These are phyloP conservation scores for Nycticryphes semicollaris DNA, from an alignment of 2,113 vertebrate genomes.

Conservation along the genomic window DNA sequence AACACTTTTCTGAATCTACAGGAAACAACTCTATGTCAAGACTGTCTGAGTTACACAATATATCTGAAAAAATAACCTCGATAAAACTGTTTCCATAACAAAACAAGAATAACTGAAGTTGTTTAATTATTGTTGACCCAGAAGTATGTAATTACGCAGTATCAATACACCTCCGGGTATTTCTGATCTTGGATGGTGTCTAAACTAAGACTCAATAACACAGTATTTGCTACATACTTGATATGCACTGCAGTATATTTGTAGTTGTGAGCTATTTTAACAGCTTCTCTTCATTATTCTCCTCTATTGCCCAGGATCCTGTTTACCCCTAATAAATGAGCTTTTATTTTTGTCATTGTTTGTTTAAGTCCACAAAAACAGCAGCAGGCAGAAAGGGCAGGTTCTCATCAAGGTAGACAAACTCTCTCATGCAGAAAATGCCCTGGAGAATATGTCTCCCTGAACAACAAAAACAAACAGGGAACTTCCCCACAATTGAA, in stretches of 20 bases:
- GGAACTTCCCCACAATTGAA: background rate
- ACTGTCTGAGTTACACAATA: background rate
- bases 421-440: background rate
- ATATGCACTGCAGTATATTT: background rate
- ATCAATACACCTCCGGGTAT: background rate
- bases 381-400: background rate
- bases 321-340: background rate
- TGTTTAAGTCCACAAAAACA: background rate
- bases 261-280: background rate
- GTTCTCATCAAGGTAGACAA: background rate
- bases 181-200: background rate
- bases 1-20: background rate
- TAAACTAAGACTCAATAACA: background rate
- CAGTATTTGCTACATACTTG: background rate
- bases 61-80: background rate
- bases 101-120: background rate
- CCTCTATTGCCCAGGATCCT: background rate
- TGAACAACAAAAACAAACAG: background rate
- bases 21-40: background rate
- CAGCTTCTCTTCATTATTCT: background rate
- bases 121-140: background rate
- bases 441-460: background rate
- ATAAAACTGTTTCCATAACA: background rate
- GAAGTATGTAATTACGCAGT: background rate
- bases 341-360: background rate